These are phyloP conservation scores for Drosophila murphyi DNA, from an alignment of 1,140 invertebrate genomes.

Conservation along the genomic window DNA sequence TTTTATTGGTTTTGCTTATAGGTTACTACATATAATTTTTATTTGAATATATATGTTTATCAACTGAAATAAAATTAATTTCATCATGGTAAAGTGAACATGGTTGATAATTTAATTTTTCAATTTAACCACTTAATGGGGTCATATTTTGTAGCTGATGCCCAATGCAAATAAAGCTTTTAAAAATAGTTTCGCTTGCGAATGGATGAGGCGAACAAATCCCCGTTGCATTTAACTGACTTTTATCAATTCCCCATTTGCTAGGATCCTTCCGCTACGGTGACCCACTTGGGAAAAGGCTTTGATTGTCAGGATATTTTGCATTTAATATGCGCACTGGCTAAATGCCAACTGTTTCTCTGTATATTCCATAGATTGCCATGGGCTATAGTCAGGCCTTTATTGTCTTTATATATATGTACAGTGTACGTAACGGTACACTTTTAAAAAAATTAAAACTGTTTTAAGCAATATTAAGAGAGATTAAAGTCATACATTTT, in stretches of 20 bases:
- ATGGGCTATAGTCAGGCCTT: neutral
- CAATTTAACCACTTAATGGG: neutral
- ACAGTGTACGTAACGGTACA: neutral
- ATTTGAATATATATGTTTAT: too few species aligned
- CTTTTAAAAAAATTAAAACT: neutral
- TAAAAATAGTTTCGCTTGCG: neutral
- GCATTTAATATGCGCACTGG: conserved; percentile 69
- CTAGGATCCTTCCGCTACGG: conserved; percentile 27
- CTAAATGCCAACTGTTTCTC: conserved; percentile 69
- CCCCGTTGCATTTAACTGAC: conserved; percentile 16
- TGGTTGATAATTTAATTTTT: neutral
- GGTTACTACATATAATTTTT: too few species aligned
- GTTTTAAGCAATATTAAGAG: too few species aligned
- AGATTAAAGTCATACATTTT: too few species aligned
- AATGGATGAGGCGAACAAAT: neutral
- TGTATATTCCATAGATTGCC: conserved; percentile 32
- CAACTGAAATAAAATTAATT: too few species aligned
- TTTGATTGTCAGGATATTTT: conserved; percentile 17
- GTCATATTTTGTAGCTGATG: conserved; percentile 3
- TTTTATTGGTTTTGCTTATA: too few species aligned
- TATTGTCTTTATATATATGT: conserved; percentile 9
- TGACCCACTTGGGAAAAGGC: conserved; percentile 39
- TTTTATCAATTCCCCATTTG: conserved; percentile 39
- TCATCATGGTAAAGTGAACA: neutral
- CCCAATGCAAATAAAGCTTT: conserved; percentile 8